Conservation (phyloP, 2,113 vertebrate genomes). For the Morphnarchus princeps region DNA sequence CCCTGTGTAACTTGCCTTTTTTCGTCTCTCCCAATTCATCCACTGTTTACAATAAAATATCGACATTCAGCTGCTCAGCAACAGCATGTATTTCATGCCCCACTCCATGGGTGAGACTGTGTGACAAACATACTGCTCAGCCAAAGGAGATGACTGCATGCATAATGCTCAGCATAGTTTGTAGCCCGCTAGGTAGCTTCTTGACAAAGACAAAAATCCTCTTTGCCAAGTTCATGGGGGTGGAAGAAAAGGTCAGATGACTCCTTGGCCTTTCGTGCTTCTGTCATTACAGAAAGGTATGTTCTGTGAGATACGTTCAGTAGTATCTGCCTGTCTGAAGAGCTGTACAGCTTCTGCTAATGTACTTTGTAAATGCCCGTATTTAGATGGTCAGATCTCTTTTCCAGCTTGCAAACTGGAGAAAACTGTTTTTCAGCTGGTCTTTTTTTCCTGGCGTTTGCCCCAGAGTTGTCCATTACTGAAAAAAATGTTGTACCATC, state of each 20-base stretch:
- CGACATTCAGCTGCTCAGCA: neutral
- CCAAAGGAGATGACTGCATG: neutral
- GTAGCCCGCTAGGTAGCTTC: neutral
- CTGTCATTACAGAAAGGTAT: slow-evolving; percentile 35
- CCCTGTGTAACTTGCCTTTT: neutral
- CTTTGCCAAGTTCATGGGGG: slow-evolving; percentile 5
- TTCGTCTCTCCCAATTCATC: neutral
- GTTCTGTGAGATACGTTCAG: slow-evolving; percentile 3
- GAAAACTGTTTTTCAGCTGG: neutral
- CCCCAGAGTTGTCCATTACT: neutral
- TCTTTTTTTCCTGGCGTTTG: neutral
- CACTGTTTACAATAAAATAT: neutral
- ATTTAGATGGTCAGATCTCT: neutral
- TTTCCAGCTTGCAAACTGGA: neutral
- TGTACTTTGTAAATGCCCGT: slow-evolving; percentile 27
- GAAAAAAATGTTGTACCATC: neutral
- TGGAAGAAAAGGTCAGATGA: slow-evolving; percentile 60
- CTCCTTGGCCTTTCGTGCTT: slow-evolving; percentile 54
- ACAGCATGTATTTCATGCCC: neutral
- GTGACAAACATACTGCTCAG: neutral
- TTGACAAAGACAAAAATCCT: neutral
- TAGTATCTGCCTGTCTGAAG: slow-evolving; percentile 7
- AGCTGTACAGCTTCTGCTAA: slow-evolving; percentile 7
- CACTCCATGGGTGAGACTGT: neutral
- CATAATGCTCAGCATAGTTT: neutral